Percentiles rank a stretch among this genome's conserved stretches.
These are phyloP conservation scores for Diadegma fenestrale DNA, from an alignment of 2,888 invertebrate species.

Conservation along the genomic window DNA sequence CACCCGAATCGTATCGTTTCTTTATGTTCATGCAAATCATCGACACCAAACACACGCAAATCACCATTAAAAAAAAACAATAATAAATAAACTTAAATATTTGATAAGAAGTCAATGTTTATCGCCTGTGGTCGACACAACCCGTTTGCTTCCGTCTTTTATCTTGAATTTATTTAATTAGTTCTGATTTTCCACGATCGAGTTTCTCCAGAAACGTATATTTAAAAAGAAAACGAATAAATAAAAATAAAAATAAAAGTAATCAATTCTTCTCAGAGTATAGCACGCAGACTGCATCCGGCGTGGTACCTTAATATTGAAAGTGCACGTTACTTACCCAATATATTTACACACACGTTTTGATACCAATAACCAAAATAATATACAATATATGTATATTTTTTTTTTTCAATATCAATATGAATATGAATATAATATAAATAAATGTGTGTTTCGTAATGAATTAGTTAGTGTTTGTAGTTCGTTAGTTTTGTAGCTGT, in stretches of 20 bases:
- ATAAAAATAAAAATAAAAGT: neutral
- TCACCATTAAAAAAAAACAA: conserved; percentile 25
- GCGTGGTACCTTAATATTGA: conserved; percentile 67
- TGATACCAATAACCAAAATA: conserved; percentile 37
- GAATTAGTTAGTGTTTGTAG: conserved; percentile 60
- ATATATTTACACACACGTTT: conserved; percentile 41
- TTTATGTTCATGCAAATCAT: conserved; percentile 38
- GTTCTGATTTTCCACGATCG: conserved; percentile 54
- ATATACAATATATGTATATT: conserved; percentile 31
- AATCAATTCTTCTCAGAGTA: conserved; percentile 49
- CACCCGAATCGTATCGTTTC: conserved; percentile 34
- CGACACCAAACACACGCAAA: conserved; percentile 57
- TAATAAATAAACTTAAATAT: conserved; percentile 1
- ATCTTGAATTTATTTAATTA: conserved; percentile 48
- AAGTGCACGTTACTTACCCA: conserved; percentile 65
- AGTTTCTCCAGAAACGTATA: conserved; percentile 6
- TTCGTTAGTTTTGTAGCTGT: conserved; percentile 63
- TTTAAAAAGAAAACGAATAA: conserved; percentile 10
- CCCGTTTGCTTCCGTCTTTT: conserved; percentile 51
- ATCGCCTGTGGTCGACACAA: conserved; percentile 58
- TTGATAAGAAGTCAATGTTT: conserved; percentile 29
- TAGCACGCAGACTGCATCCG: conserved; percentile 72
- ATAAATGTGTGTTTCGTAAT: conserved; percentile 56
- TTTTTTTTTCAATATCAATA: conserved; percentile 19
- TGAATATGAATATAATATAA: conserved; percentile 31